These are phyloP conservation scores for Entelurus aequoreus DNA, from an alignment of 2,113 vertebrate species.

Conservation along the genomic window DNA sequence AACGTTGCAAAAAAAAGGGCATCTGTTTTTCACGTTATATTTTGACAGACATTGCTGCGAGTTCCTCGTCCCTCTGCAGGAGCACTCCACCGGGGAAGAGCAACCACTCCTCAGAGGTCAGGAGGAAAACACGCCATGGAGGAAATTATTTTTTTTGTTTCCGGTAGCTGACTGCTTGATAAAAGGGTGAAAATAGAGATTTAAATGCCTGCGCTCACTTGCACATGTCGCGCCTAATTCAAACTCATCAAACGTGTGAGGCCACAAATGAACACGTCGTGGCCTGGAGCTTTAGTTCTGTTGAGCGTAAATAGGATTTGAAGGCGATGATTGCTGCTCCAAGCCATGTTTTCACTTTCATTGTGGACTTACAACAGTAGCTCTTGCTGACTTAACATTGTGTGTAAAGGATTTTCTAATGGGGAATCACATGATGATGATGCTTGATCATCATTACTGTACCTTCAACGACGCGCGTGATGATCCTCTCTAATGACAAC, in stretches of 20 bases:
- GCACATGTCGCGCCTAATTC: background rate
- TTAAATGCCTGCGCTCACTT: background rate
- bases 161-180: background rate
- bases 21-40: slow-evolving; percentile 1
- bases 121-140: background rate
- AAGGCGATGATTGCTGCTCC: background rate
- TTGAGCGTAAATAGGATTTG: background rate
- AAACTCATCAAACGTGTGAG: background rate
- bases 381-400: background rate
- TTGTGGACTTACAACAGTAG: background rate
- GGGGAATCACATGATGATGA: slow-evolving; percentile 32
- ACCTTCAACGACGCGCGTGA: slow-evolving; percentile 52
- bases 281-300: background rate
- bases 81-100: background rate
- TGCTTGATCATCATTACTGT: slow-evolving; percentile 37
- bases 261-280: background rate
- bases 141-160: background rate
- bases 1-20: background rate
- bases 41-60: background rate
- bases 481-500: slow-evolving; percentile 48
- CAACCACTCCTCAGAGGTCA: background rate
- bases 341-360: background rate
- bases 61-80: background rate
- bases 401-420: slow-evolving; percentile 1
- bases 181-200: background rate